Evolutionary conservation across 2,113 vertebrate genomes (phyloP).

Genomic region (Bubo bubo): DNA sequence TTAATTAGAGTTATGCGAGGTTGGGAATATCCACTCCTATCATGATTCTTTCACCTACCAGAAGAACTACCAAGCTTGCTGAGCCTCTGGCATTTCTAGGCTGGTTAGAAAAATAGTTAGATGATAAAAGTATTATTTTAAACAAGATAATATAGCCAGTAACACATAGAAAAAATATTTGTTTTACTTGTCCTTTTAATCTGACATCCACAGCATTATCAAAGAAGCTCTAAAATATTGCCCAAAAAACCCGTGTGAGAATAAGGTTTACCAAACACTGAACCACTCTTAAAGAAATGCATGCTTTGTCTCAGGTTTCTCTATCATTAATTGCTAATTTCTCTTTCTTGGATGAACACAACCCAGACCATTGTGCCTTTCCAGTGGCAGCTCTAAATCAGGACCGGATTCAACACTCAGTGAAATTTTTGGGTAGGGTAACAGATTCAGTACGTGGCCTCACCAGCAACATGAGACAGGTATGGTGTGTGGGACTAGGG

Average conservation of each 20-base stretch:
- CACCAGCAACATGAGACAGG: not conserved
- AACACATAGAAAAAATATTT: conserved; percentile 41
- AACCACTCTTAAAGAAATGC: not conserved
- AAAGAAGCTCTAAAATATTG: not conserved
- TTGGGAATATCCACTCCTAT: conserved; percentile 59
- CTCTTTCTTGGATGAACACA: not conserved
- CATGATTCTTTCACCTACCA: conserved; percentile 55
- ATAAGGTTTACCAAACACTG: not conserved
- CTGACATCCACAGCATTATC: not conserved
- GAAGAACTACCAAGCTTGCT: conserved; percentile 7
- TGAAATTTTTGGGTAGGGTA: not conserved
- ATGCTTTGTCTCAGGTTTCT: not conserved
- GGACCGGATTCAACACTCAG: not conserved
- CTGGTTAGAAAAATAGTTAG: conserved; percentile 10
- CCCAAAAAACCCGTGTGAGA: not conserved
- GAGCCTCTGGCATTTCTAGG: conserved; percentile 50
- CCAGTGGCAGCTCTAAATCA: not conserved
- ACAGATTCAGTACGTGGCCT: not conserved
- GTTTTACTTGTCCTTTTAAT: conserved; percentile 26
- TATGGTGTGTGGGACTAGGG: not conserved
- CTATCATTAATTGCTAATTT: not conserved
- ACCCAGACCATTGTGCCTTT: not conserved
- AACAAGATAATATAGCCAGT: conserved; percentile 31
- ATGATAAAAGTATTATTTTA: conserved; percentile 44
- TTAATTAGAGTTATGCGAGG: conserved; percentile 68